Evolutionary conservation across 2,113 vertebrate genomes (phyloP), one percentile per base, ranked within the genome.

Genomic region (Speoplatyrhinus poulsoni): DNA sequence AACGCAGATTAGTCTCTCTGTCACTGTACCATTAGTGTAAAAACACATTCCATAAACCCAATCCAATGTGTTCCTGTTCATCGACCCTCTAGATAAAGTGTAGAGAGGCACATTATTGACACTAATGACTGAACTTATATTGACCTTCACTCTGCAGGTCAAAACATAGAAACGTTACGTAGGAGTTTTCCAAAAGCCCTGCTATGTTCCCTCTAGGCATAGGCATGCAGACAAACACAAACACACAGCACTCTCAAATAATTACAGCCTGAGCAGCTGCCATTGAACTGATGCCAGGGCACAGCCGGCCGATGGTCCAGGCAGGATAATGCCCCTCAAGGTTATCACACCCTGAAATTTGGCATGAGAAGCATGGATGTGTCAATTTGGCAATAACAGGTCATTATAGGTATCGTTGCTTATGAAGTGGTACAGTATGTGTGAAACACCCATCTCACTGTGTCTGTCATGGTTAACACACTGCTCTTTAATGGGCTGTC

Each of bases 401-500:
- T 41, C 4, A 41, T 41, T 41, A 41, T 6, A 41, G 36, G 36
- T 6, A 41, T 6, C 6, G 4, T 41, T 41, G 36, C 36, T 41
- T 8, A 41, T 41, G 36, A 54, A 13, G 19, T 17, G 1, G 50
- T 26, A 26, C 26, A 26, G 26, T 50, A 33, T 53, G 16, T 62
- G 49, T 66, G 67, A 65, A 60, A 60, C 48, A 52, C 60, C 17
- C 4, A 65, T 62, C 55, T 33, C 46, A 19, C 36, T 54, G 59
- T 60, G 61, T 52, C 58, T 62, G 65, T 70, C 74, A 68, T 46
- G 67, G 61, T 80, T 70, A 72, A 82, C 59, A 41, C 47, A 33
- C 47, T 36, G 19, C 32, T 1, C 49, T 70, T 63, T 74, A 80
- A 85, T 65, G 19, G 53, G 55, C 60, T 80, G 69, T 78, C 70